Percentiles rank a stretch among this genome's conserved stretches.
Evolutionary conservation across 2,113 vertebrate genomes (phyloP).

Genomic region (Tyrannus savana): DNA sequence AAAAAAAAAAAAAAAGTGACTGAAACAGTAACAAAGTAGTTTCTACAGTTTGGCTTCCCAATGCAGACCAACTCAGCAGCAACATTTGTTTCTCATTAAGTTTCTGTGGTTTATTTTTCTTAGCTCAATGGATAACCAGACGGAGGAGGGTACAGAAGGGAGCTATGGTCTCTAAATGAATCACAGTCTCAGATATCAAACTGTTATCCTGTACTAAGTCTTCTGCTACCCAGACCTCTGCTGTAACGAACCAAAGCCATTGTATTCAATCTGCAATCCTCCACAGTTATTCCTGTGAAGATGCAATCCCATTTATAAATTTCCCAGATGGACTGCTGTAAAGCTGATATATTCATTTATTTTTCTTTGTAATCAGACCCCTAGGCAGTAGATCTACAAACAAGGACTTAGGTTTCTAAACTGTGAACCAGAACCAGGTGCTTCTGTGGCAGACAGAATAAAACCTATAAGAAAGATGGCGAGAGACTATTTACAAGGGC

Average conservation of each 20-base stretch:
- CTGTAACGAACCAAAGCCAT: background rate
- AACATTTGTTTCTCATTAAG: conserved; percentile 41
- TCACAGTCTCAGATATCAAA: background rate
- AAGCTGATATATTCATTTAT: background rate
- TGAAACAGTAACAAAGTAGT: background rate
- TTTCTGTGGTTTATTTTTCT: background rate
- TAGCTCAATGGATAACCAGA: background rate
- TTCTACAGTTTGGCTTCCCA: background rate
- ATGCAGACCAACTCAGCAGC: background rate
- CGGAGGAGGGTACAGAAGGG: background rate
- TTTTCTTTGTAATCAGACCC: background rate
- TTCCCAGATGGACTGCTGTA: background rate
- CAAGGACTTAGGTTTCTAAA: background rate
- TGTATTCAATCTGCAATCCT: background rate
- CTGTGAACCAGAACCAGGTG: background rate
- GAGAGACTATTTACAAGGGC: background rate
- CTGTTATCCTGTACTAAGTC: background rate
- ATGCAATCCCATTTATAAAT: background rate
- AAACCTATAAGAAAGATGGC: background rate
- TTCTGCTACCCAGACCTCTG: background rate
- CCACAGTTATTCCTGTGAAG: background rate
- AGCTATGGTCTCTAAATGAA: background rate
- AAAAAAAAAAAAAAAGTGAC: background rate
- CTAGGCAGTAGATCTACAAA: background rate
- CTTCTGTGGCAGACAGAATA: background rate